Evolutionary conservation across 1,140 invertebrate species (phyloP).

Genomic region (Aporrectodea caliginosa): DNA sequence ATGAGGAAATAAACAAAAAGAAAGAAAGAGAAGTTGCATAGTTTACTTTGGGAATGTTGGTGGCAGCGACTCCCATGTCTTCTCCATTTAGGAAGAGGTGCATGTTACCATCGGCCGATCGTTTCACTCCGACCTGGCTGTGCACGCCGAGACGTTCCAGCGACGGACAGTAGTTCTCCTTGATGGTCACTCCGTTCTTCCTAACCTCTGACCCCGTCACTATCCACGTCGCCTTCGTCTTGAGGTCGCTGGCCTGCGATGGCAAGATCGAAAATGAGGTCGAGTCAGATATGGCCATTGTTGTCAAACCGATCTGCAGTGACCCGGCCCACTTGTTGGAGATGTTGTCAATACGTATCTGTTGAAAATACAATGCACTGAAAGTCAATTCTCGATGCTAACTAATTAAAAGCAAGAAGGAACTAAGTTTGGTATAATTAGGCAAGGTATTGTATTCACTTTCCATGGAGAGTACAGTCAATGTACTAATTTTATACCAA

Average conservation of each 20-base stretch:
- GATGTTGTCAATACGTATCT: conserved; percentile 66
- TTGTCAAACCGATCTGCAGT: conserved; percentile 72
- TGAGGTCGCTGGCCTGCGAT: conserved; percentile 53
- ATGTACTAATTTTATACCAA: no score
- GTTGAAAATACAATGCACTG: no score
- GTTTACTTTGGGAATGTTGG: conserved; percentile 70
- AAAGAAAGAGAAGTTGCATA: conserved; percentile 23
- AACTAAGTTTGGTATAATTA: no score
- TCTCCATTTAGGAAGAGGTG: conserved; percentile 71
- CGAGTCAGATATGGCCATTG: conserved; percentile 63
- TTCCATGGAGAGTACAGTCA: no score
- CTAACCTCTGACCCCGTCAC: conserved; percentile 58
- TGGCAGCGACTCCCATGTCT: conserved; percentile 75
- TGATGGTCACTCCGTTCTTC: conserved; percentile 51
- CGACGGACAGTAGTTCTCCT: conserved; percentile 55
- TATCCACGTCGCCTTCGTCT: conserved; percentile 55
- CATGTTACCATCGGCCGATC: conserved; percentile 58
- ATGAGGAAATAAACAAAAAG: no score
- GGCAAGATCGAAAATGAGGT: conserved; percentile 62
- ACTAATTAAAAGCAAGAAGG: no score
- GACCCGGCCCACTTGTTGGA: conserved; percentile 69
- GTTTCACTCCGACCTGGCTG: conserved; percentile 60
- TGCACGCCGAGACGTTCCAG: conserved; percentile 59
- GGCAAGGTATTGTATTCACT: no score
- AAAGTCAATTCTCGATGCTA: no score